Base-by-base conservation (phyloP, 2,113 vertebrate species). In the Carassius auratus region DNA sequence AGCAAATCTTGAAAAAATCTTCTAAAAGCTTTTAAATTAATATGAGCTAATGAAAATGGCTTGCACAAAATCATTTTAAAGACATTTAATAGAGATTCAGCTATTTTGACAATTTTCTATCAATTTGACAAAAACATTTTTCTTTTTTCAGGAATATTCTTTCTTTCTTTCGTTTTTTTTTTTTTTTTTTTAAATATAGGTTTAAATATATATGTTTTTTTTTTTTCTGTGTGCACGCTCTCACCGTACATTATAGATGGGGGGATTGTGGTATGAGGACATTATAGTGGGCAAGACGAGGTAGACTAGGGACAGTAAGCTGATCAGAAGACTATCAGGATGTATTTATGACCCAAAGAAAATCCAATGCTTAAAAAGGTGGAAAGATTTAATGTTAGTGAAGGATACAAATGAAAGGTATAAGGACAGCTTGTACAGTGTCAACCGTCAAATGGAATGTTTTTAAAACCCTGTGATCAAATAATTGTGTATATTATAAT, bases 321-420 rank as follows among this genome's bases (percentile, higher is more conserved):
- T 88, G 89, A 91, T 92, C 90, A 89, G 86, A 80, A 88, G 57
- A 50, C 59, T 14, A 30, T 66, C 79, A 86, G 79, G 75, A 57
- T 81, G 66, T 79, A 78, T 84, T 80, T 87, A 19, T 78, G 48
- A 76, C 21, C 84, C 30, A 48, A 9, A 21, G 62, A 76, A 84
- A 88, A 85, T 80, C 86, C 84, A 76, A 13, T 0, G 64, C 5
- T 21, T 85, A 86, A 87, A 89, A 87, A 50, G 21, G 21, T 45
- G 42, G 19, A 48, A 71, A 38, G 52, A 55, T 17, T 19, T 36
- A 1, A 38, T 10, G 68, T 38, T 71, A 21, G 66, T 4, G 33
- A 36, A 69, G 7, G 15, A 42, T 12, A 42, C 36, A n/a, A 9
- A 74, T 74, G 19, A 30, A 33, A 57, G 8, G 30, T 33, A 30